These are phyloP conservation scores for Coenobita brevimanus DNA, from an alignment of 1,140 invertebrate genomes.

Conservation along the genomic window DNA sequence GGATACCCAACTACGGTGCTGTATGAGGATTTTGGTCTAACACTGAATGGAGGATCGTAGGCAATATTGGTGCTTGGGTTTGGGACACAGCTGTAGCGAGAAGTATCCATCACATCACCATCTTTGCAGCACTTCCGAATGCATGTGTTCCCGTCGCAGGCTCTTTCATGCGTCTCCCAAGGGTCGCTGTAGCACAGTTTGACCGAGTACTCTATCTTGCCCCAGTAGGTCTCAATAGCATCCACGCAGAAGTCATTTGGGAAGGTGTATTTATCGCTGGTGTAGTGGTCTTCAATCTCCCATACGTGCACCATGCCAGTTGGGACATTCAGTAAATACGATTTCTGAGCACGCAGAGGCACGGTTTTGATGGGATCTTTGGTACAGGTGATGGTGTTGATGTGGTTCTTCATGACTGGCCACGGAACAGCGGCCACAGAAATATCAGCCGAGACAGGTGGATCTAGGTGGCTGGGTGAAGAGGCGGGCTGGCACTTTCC, in stretches of 20 bases:
- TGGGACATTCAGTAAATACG: constrained; percentile 3
- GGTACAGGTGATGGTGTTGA: background rate
- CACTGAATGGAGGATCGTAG: background rate
- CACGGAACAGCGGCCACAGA: background rate
- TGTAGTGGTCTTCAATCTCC: background rate
- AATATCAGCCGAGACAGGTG: background rate
- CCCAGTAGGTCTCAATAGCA: background rate
- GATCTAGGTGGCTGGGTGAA: background rate
- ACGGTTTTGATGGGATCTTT: constrained; percentile 4
- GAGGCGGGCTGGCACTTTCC: background rate
- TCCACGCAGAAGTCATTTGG: constrained; percentile 33
- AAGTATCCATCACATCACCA: constrained; percentile 1
- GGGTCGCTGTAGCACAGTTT: too few species aligned
- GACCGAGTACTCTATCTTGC: constrained; percentile 11
- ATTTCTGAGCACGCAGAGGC: background rate
- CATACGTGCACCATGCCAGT: constrained; percentile 1
- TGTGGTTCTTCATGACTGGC: constrained; percentile 24
- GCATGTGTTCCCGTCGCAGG: constrained; percentile 7
- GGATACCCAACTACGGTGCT: background rate
- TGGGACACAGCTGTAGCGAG: background rate
- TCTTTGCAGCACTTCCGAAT: constrained; percentile 35
- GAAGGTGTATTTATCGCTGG: background rate
- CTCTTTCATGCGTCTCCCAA: too few species aligned
- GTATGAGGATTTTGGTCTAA: background rate
- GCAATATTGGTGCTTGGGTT: background rate